Conservation (phyloP, 2,113 vertebrate species). For the Hemichromis elongatus region DNA sequence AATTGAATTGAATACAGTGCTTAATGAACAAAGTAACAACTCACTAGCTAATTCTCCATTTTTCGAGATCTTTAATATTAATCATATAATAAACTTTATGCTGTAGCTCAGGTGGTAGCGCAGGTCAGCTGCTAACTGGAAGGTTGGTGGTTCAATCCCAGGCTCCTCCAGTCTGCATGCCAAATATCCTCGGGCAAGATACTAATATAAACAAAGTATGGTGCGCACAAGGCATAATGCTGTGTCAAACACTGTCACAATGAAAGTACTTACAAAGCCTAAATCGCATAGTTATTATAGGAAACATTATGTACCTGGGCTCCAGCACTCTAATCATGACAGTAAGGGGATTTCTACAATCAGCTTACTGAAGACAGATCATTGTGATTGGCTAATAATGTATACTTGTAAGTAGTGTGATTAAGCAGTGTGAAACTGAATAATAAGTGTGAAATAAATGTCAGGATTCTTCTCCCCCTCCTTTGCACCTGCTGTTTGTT, state of each 20-base stretch:
- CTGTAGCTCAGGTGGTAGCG: too few species aligned
- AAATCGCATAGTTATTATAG: slow-evolving; percentile 75
- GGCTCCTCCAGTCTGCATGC: too few species aligned
- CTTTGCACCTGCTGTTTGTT: background rate
- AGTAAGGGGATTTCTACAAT: slow-evolving; percentile 70
- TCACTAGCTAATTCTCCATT: too few species aligned
- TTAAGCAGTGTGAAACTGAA: slow-evolving; percentile 53
- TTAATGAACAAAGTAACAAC: too few species aligned
- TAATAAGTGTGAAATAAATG: slow-evolving; percentile 49
- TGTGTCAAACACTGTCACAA: slow-evolving; percentile 71
- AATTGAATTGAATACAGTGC: too few species aligned
- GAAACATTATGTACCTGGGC: slow-evolving; percentile 74
- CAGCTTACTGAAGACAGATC: slow-evolving; percentile 73
- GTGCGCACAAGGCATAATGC: slow-evolving; percentile 48
- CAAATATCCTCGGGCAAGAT: too few species aligned
- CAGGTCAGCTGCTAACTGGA: too few species aligned
- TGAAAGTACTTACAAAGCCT: slow-evolving; percentile 73
- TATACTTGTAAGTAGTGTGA: slow-evolving; percentile 61
- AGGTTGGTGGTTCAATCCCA: too few species aligned
- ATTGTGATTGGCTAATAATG: slow-evolving; percentile 68
- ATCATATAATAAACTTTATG: too few species aligned
- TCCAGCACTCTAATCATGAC: slow-evolving; percentile 62
- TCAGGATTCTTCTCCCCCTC: background rate
- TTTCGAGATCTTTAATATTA: too few species aligned
- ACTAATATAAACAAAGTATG: slow-evolving; percentile 44